phyloP scores from a whole-genome alignment of 2,888 invertebrate species.

The Apocheima hispidaria region DNA sequence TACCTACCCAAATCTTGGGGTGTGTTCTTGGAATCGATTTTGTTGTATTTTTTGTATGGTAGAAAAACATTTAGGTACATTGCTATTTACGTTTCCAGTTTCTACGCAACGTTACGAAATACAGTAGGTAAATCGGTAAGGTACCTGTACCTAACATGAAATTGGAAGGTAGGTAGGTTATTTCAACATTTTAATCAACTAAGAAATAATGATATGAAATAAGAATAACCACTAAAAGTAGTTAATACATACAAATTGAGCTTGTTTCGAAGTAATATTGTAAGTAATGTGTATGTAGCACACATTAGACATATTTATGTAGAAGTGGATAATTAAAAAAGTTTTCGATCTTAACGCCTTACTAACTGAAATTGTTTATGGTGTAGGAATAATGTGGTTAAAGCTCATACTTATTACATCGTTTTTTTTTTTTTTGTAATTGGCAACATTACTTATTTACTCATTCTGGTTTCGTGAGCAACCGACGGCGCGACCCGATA shows the following conservation, averaged over 20 bases:
- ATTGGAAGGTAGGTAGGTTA: no score
- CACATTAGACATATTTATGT: not conserved
- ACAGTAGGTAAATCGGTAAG: no score
- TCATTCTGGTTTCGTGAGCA: no score
- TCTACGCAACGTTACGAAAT: no score
- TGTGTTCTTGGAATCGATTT: conserved; percentile 23
- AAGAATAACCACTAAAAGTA: not conserved
- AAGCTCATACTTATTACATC: no score
- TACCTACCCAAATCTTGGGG: conserved; percentile 21
- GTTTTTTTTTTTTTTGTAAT: no score
- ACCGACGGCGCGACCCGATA: no score
- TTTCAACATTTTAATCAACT: conserved; percentile 7
- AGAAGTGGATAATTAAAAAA: conserved; percentile 3
- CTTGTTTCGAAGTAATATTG: conserved; percentile 1
- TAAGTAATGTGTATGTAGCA: not conserved
- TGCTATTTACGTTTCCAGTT: conserved; percentile 1
- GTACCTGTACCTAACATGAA: no score
- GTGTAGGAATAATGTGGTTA: no score
- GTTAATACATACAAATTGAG: not conserved
- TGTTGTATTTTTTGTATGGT: conserved; percentile 11
- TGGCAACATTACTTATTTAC: no score
- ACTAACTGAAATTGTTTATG: no score
- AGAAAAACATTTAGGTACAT: conserved; percentile 14
- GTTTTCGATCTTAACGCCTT: no score
- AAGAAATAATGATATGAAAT: not conserved